A percentile compares a stretch with the other conserved stretches of the same genome.
Conservation (phyloP, 2,888 invertebrate genomes). For the Opisthograptis luteolata region DNA sequence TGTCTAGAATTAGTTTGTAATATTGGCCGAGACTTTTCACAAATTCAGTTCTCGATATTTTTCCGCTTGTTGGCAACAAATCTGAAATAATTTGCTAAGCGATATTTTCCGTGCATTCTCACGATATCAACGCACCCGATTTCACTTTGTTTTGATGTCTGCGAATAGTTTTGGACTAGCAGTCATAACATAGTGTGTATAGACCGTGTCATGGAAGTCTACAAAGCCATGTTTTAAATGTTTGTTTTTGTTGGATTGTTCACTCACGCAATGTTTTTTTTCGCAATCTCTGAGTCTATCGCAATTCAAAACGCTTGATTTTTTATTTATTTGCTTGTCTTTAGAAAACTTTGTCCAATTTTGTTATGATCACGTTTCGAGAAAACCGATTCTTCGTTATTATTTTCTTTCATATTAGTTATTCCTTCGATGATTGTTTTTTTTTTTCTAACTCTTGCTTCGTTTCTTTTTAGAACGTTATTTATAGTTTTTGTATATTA, state of each 20-base stretch:
- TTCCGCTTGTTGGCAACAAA: slow-evolving; percentile 31
- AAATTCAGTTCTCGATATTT: slow-evolving; percentile 15
- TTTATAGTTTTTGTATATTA: no score
- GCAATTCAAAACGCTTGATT: no score
- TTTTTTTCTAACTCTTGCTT: no score
- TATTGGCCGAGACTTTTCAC: slow-evolving; percentile 16
- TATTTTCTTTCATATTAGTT: no score
- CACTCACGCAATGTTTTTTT: neutral
- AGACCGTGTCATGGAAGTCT: slow-evolving; percentile 11
- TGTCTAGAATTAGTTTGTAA: slow-evolving; percentile 8
- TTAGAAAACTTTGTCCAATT: neutral
- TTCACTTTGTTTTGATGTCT: slow-evolving; percentile 32
- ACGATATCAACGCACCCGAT: slow-evolving; percentile 23
- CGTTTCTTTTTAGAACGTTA: no score
- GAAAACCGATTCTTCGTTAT: no score
- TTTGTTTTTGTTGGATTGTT: neutral
- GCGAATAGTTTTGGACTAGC: slow-evolving; percentile 28
- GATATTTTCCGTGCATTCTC: slow-evolving; percentile 17
- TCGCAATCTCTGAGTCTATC: no score
- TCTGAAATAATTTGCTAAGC: slow-evolving; percentile 18
- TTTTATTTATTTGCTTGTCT: neutral
- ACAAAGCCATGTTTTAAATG: slow-evolving; percentile 8
- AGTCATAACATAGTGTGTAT: slow-evolving; percentile 32
- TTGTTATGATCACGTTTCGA: no score
- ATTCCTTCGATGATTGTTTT: no score